phyloP scores from a whole-genome alignment of 2,113 vertebrate genomes.

The Barnardius zonarius region DNA sequence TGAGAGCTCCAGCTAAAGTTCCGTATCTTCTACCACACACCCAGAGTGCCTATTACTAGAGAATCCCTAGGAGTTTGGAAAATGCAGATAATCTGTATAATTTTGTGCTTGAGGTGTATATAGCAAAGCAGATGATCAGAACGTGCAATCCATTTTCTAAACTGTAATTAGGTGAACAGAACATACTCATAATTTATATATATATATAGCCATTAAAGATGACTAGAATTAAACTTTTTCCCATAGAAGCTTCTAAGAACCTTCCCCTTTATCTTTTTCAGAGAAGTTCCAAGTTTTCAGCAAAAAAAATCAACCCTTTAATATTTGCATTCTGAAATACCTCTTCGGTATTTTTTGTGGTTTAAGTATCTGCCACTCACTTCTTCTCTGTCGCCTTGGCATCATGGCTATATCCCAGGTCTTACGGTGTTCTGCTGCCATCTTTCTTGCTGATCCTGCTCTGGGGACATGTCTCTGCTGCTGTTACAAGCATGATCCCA shows the following conservation, averaged over 20 bases:
- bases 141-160: constrained; percentile 17
- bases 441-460: not conserved
- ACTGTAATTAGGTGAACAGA: constrained; percentile 16
- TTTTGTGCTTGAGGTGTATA: not conserved
- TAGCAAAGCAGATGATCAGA: not conserved
- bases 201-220: not conserved
- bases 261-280: not conserved
- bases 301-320: not conserved
- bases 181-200: not conserved
- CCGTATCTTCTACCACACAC: not conserved
- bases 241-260: not conserved
- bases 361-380: not conserved
- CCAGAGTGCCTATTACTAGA: not conserved
- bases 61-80: not conserved
- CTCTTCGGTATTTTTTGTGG: not conserved
- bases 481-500: not conserved
- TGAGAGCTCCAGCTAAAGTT: not conserved
- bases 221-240: constrained; percentile 2
- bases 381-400: not conserved
- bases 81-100: not conserved
- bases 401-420: not conserved
- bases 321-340: not conserved
- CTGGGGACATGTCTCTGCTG: not conserved
- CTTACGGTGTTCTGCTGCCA: not conserved
- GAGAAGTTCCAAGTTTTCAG: not conserved